phyloP scores from a whole-genome alignment of 2,888 invertebrate genomes.

The Sarcophaga carnaria region DNA sequence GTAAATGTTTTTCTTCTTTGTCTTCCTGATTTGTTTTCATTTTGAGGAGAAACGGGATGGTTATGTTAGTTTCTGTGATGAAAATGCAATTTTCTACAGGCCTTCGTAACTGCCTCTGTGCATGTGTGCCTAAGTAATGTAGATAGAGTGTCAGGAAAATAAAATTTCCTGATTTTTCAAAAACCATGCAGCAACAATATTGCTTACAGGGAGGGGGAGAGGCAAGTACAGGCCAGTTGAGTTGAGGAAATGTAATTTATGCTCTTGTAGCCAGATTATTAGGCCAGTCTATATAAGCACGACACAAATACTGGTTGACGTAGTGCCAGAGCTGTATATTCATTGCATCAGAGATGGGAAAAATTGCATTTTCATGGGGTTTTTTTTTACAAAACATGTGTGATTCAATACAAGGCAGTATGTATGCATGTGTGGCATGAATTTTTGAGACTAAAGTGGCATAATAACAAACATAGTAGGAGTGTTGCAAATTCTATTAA shows the following conservation, averaged over 20 bases:
- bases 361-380: conserved; percentile 39
- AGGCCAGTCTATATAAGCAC: conserved; percentile 49
- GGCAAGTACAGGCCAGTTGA: neutral
- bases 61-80: conserved; percentile 24
- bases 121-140: neutral
- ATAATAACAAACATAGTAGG: conserved; percentile 76
- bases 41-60: neutral
- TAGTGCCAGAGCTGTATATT: neutral
- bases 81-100: conserved; percentile 58
- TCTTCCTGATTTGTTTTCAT: neutral
- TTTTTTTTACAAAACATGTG: conserved; percentile 14
- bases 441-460: conserved; percentile 74
- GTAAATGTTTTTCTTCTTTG: conserved; percentile 59
- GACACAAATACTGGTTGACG: conserved; percentile 20
- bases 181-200: neutral
- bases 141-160: conserved; percentile 37
- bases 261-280: conserved; percentile 56
- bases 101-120: neutral
- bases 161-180: neutral
- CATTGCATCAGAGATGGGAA: neutral
- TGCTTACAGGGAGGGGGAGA: too few species aligned
- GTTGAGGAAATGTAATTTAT: conserved; percentile 61
- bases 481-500: conserved; percentile 55
- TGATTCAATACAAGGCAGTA: conserved; percentile 35
- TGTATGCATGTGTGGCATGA: conserved; percentile 4